A percentile compares a stretch with the other conserved stretches of the same genome.
These are phyloP conservation scores for Ficedula albicollis DNA, from an alignment of 2,797 vertebrate genomes.

Conservation along the genomic window DNA sequence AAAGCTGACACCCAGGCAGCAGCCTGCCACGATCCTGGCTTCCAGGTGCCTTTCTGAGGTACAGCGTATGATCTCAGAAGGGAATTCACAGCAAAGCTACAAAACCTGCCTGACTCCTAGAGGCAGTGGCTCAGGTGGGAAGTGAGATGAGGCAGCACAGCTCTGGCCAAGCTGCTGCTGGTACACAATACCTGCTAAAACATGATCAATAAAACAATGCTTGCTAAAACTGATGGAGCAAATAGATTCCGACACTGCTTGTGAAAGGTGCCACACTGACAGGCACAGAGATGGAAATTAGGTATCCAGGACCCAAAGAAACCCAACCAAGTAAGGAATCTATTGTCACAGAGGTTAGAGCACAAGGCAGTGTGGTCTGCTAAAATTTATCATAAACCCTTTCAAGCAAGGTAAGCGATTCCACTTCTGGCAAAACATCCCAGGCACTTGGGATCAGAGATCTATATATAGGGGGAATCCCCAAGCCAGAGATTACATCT, in stretches of 20 bases:
- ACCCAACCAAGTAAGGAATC: not conserved
- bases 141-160: not conserved
- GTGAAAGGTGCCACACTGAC: not conserved
- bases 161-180: rapidly evolving
- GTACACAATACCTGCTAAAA: not conserved
- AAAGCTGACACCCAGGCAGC: not conserved
- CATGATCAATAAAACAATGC: no score
- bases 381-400: not conserved
- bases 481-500: slow-evolving; percentile 11
- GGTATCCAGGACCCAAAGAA: not conserved
- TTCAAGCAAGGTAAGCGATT: not conserved
- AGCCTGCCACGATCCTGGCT: not conserved
- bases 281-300: not conserved
- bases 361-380: not conserved
- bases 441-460: not conserved
- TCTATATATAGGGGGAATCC: not conserved
- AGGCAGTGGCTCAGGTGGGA: not conserved
- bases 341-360: not conserved
- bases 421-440: not conserved
- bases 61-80: rapidly evolving
- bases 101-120: not conserved
- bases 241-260: not conserved
- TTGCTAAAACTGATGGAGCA: not conserved
- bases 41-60: not conserved
- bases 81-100: not conserved